Evolutionary conservation across 2,888 invertebrate species (phyloP).

Genomic region (Stenichneumon culpator): DNA sequence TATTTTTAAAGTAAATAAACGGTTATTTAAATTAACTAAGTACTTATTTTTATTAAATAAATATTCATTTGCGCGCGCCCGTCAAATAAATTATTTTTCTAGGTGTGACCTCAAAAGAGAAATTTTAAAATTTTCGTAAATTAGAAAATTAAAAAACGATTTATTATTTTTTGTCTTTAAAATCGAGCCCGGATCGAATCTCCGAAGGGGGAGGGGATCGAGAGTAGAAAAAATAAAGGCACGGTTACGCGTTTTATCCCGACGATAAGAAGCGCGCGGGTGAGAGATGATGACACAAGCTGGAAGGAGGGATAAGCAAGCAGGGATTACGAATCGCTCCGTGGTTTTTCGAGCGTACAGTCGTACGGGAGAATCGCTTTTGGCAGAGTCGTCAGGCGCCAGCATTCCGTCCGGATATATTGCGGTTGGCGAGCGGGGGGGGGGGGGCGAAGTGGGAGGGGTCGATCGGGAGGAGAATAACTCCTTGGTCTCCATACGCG

Average conservation of each 20-base stretch:
- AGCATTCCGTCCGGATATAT: constrained; percentile 50
- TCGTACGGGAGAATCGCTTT: constrained; percentile 20
- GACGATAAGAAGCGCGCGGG: constrained; percentile 5
- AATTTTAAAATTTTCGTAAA: not conserved
- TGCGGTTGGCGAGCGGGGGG: not conserved
- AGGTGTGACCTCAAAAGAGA: not conserved
- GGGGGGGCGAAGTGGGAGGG: not conserved
- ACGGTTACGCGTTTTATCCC: constrained; percentile 3
- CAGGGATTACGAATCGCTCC: constrained; percentile 31
- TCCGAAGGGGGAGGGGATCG: not conserved
- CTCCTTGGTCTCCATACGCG: constrained; percentile 20
- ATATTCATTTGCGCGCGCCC: too few relatives aligned
- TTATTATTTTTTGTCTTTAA: not conserved
- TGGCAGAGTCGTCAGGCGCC: constrained; percentile 47
- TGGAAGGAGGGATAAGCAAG: constrained; percentile 7
- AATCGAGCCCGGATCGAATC: not conserved
- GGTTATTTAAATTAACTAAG: too few relatives aligned
- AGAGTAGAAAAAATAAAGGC: not conserved
- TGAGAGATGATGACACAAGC: not conserved
- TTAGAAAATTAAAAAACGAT: too few relatives aligned
- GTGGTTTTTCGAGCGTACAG: not conserved
- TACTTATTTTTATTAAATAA: too few relatives aligned
- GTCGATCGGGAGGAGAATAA: too few relatives aligned
- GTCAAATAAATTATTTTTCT: too few relatives aligned
- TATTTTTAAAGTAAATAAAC: too few relatives aligned